Conservation (phyloP, 2,113 vertebrate genomes). For the Rhabdomys dilectus region DNA sequence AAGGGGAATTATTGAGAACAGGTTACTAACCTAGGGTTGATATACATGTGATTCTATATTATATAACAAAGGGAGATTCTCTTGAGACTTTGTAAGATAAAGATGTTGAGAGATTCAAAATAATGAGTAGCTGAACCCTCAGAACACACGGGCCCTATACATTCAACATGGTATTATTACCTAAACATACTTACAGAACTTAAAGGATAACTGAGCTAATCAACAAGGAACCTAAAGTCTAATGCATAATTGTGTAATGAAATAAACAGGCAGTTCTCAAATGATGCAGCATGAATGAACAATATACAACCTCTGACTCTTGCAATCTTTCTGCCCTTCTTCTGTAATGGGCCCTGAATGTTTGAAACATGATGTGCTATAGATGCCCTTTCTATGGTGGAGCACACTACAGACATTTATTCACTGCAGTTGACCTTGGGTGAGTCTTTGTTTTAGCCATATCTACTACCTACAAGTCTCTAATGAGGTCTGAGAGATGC, state of each 20-base stretch:
- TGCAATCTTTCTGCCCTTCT: background rate
- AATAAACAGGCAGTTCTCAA: background rate
- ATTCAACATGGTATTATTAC: background rate
- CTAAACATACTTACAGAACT: background rate
- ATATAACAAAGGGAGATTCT: background rate
- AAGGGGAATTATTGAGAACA: background rate
- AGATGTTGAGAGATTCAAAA: background rate
- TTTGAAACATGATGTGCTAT: rapidly evolving
- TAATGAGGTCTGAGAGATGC: background rate
- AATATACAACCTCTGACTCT: background rate
- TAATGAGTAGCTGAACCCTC: background rate
- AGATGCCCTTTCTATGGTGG: background rate
- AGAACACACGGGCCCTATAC: background rate
- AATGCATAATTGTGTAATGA: background rate
- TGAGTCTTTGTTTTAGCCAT: background rate
- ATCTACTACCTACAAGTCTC: background rate
- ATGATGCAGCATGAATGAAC: too few species aligned
- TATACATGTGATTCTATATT: background rate
- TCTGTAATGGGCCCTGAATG: background rate
- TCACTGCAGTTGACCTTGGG: background rate
- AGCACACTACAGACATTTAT: background rate
- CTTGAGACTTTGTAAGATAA: background rate
- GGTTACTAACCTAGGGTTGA: background rate
- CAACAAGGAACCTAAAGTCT: background rate
- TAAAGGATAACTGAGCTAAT: background rate